These are phyloP conservation scores for Pangasius sanitwongsei DNA, from an alignment of 2,797 vertebrate species.

Conservation along the genomic window DNA sequence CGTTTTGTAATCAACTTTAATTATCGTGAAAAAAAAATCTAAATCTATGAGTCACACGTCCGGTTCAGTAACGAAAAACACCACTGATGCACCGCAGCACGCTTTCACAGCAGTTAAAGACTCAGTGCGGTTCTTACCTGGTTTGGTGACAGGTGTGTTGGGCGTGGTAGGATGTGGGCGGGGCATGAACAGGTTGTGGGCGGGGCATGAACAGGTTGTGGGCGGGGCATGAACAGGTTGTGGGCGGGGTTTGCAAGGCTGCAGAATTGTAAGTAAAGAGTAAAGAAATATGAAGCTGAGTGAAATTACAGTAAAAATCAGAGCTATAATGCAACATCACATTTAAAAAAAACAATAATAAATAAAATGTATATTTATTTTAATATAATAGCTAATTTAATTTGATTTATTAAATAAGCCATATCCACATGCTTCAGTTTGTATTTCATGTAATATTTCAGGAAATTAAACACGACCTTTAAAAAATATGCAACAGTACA, in stretches of 20 bases:
- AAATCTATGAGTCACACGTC: background rate
- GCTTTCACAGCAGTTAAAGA: background rate
- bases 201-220: background rate
- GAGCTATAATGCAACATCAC: background rate
- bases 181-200: background rate
- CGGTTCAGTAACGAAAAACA: background rate
- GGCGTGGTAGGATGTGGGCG: too few relatives aligned
- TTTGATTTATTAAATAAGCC: background rate
- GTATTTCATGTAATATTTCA: background rate
- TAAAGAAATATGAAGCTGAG: background rate
- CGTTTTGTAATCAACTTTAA: background rate
- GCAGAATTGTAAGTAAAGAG: background rate
- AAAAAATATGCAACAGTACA: background rate
- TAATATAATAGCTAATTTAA: background rate
- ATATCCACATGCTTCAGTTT: background rate
- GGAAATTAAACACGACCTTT: background rate
- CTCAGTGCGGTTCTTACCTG: background rate
- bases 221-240: too few relatives aligned
- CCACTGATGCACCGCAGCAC: background rate
- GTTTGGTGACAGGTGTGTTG: background rate
- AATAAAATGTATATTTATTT: background rate
- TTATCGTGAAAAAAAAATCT: too few relatives aligned
- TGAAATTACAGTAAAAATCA: background rate
- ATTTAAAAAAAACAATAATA: background rate
- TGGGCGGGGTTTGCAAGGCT: background rate